Evolutionary conservation across 2,113 vertebrate genomes (phyloP).

Genomic region (Kobus ellipsiprymnus): DNA sequence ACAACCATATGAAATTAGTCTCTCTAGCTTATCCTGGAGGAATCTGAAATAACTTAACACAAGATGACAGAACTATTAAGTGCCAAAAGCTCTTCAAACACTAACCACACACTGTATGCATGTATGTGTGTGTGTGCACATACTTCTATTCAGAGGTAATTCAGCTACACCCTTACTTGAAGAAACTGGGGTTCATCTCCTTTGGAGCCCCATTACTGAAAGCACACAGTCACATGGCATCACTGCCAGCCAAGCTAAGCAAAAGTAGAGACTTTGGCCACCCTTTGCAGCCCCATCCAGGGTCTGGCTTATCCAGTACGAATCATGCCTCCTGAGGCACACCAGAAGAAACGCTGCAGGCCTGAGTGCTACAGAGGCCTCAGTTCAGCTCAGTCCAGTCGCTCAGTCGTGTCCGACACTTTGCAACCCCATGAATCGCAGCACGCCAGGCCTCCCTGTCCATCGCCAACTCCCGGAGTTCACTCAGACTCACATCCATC

Average conservation of each 20-base stretch:
- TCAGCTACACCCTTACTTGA: background rate
- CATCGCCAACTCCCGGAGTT: too few species aligned
- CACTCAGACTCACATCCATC: too few species aligned
- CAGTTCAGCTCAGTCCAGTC: too few species aligned
- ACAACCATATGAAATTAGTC: slow-evolving; percentile 31
- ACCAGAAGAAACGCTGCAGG: background rate
- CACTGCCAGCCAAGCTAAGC: background rate
- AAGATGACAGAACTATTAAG: slow-evolving; percentile 22
- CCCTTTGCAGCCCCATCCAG: background rate
- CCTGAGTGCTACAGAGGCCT: background rate
- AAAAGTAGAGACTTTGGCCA: background rate
- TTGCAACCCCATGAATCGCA: too few species aligned
- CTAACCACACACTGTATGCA: background rate
- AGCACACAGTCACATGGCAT: background rate
- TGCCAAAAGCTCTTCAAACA: background rate
- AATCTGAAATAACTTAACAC: slow-evolving; percentile 14
- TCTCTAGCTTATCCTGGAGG: slow-evolving; percentile 12
- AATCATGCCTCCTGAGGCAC: background rate
- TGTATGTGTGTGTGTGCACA: background rate
- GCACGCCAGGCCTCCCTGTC: too few species aligned
- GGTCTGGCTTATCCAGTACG: background rate
- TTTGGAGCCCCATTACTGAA: background rate
- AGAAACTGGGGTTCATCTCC: background rate
- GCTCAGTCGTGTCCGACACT: too few species aligned
- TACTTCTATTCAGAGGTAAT: background rate